phyloP scores from a whole-genome alignment of 2,113 vertebrate species.

The Cebus imitator region DNA sequence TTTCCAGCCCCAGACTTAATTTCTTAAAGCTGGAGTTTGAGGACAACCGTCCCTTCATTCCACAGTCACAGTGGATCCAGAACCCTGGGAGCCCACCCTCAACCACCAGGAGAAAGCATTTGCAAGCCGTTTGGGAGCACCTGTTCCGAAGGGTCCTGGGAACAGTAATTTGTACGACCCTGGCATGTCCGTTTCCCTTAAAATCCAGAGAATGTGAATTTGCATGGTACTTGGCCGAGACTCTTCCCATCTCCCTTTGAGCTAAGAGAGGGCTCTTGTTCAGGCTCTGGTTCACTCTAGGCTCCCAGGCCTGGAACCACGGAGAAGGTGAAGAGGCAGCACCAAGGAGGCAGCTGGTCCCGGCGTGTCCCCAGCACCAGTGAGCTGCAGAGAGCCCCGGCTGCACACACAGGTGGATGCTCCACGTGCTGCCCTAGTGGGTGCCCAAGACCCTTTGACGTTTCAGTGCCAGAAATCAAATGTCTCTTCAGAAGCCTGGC shows the following conservation, averaged over 20 bases:
- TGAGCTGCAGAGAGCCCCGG: neutral
- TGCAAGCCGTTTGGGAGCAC: neutral
- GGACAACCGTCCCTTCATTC: neutral
- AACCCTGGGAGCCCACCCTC: rapidly evolving
- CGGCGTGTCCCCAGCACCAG: neutral
- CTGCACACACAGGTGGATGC: neutral
- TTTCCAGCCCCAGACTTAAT: neutral
- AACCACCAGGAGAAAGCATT: neutral
- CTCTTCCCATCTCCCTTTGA: rapidly evolving
- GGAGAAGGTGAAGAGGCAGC: neutral
- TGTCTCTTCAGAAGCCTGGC: neutral
- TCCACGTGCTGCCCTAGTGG: rapidly evolving
- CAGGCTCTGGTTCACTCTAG: too few species aligned
- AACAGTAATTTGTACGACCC: neutral
- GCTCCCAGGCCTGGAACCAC: neutral
- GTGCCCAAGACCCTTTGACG: rapidly evolving
- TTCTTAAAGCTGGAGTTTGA: neutral
- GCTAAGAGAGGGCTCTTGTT: neutral
- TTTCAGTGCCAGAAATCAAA: neutral
- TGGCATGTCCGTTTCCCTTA: neutral
- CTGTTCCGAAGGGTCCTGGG: neutral
- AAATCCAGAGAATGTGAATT: neutral
- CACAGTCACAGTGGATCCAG: too few species aligned
- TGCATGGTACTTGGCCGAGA: neutral
- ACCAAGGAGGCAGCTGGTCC: neutral